phyloP scores from a whole-genome alignment of 2,113 vertebrate species.

The Chrysochloris asiatica region DNA sequence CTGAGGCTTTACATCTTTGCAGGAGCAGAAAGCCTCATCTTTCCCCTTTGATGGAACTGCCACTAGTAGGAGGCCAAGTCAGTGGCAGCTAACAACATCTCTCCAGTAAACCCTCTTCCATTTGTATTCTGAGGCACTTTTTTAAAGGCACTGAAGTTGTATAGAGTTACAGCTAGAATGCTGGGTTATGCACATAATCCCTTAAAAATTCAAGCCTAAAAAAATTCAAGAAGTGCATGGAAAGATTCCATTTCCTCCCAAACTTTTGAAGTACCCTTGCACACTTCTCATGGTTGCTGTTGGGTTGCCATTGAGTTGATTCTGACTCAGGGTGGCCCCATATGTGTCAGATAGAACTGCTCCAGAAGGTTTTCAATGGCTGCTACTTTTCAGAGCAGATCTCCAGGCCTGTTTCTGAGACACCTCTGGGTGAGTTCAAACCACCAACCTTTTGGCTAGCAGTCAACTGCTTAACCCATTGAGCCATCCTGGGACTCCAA shows the following conservation, averaged over 20 bases:
- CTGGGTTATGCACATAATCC: background rate
- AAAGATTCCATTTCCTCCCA: no score
- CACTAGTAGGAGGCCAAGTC: no score
- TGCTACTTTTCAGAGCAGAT: background rate
- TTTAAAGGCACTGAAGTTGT: background rate
- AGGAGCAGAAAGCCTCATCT: no score
- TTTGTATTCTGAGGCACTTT: background rate
- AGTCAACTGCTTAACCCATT: background rate
- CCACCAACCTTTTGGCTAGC: background rate
- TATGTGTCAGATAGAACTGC: background rate
- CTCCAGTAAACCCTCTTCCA: background rate
- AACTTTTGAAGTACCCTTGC: no score
- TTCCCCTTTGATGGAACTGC: no score
- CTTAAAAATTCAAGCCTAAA: background rate
- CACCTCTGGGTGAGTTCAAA: background rate
- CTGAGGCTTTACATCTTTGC: no score
- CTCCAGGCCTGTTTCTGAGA: background rate
- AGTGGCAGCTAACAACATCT: background rate
- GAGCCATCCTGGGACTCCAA: background rate
- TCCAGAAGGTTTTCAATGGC: background rate
- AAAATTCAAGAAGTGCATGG: no score
- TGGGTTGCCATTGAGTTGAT: background rate
- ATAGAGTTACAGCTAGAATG: background rate
- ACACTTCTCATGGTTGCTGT: background rate
- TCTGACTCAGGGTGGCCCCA: background rate